Evolutionary conservation across 2,797 vertebrate genomes (phyloP).

Genomic region (Pseudocheirus occidentalis): DNA sequence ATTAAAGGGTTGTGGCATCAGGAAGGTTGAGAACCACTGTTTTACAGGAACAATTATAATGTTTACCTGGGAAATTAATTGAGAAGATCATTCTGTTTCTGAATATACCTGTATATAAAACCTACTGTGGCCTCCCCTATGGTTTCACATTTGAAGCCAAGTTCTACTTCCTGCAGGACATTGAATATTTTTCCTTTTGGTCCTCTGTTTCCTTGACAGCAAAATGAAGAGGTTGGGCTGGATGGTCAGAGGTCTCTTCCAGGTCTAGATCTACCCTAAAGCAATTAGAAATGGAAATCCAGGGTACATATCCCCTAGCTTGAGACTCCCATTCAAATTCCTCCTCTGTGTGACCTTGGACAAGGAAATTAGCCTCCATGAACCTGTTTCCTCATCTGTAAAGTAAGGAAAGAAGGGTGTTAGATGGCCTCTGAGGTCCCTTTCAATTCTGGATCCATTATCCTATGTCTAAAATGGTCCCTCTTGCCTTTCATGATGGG

Average conservation of each 20-base stretch:
- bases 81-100: not conserved
- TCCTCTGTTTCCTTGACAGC: not conserved
- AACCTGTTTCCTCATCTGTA: fast-evolving
- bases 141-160: not conserved
- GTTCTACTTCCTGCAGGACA: not conserved
- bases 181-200: not conserved
- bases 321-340: not conserved
- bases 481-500: not conserved
- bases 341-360: fast-evolving
- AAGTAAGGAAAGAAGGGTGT: not conserved
- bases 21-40: too few relatives aligned
- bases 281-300: not conserved
- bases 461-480: not conserved
- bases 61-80: not conserved
- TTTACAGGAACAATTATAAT: not conserved
- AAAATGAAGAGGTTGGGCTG: not conserved
- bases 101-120: not conserved
- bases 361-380: not conserved
- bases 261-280: not conserved
- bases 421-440: not conserved
- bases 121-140: not conserved
- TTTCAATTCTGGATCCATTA: not conserved
- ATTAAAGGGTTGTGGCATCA: too few relatives aligned
- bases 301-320: not conserved
- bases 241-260: not conserved